Evolutionary conservation across 2,113 vertebrate genomes (phyloP), one percentile per base, ranked within the genome.

Genomic region (Bathybates hornii): DNA sequence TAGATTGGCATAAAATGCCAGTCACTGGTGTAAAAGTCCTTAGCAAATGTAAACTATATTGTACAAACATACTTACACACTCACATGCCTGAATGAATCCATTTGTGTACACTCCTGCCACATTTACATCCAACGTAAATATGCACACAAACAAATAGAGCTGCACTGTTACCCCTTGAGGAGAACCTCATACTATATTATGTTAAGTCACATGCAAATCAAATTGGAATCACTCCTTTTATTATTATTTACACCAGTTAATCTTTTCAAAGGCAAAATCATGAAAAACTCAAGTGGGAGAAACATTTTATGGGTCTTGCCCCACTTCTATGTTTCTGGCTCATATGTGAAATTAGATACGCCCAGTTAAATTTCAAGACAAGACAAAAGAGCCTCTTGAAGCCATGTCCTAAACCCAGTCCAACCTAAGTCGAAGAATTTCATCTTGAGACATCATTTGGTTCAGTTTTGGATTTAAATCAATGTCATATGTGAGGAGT

Each of bases 271-370:
- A 21, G 19, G 19, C 19, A 38, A 38, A 68, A 8, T 41, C 61
- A 13, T 68, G 19, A 41, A 68, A 21, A 66, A 66, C 11, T 2
- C 61, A 66, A 38, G 61, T 68, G 63, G 34, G 63, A 68, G 34
- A 68, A 68, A 68, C 11, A 68, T 68, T 68, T 41, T 41, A 68
- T 68, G 36, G 63, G 19, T 21, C 36, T 38, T 41, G 11, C 61
- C 0, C 34, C 19, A 21, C 19, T 66, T 66, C 61, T 38, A 13
- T 66, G 6, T 66, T 66, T 63, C 1, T 63, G 59, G 17, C 59
- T 63, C 32, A n/a, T 63, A 36, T 36, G 32, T 36, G 32, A 63
- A 63, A 63, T 36, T 63, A 36, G 17, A 63, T 36, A 63, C 0
- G 0, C 9, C 1, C 32, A 63, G 17, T 63, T 66, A 3, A n/a